A percentile compares a stretch with the other conserved stretches of the same genome.
Conservation (phyloP, 2,113 vertebrate species). For the Hyperoodon ampullatus region DNA sequence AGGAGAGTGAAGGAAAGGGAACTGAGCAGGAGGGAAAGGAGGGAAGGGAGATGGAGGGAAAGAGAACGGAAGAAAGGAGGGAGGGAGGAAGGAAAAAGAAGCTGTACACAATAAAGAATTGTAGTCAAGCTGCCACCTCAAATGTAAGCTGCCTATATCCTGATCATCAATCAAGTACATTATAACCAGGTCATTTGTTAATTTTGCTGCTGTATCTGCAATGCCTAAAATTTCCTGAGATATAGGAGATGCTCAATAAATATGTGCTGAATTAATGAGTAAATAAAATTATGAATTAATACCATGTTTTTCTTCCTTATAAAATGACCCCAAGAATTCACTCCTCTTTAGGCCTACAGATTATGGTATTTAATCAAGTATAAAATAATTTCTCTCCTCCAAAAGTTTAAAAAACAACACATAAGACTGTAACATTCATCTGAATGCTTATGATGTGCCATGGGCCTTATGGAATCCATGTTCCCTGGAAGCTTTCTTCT, state of each 20-base stretch:
- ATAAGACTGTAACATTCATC: rapidly evolving
- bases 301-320: background rate
- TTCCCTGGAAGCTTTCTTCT: background rate
- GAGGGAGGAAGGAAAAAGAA: too few species aligned
- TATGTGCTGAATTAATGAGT: background rate
- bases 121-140: background rate
- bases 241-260: background rate
- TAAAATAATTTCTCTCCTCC: background rate
- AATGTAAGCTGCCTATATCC: background rate
- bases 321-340: constrained; percentile 15
- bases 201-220: background rate
- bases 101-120: background rate
- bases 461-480: background rate
- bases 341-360: background rate
- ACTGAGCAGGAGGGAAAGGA: rapidly evolving
- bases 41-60: background rate
- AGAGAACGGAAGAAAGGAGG: background rate
- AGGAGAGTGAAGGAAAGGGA: background rate
- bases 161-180: background rate
- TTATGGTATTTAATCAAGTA: background rate
- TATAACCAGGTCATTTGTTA: background rate
- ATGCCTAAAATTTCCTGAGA: background rate
- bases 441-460: background rate
- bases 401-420: background rate
- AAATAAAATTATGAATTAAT: constrained; percentile 34